Evolutionary conservation across 1,140 invertebrate genomes (phyloP).

Genomic region (Eueides isabella): DNA sequence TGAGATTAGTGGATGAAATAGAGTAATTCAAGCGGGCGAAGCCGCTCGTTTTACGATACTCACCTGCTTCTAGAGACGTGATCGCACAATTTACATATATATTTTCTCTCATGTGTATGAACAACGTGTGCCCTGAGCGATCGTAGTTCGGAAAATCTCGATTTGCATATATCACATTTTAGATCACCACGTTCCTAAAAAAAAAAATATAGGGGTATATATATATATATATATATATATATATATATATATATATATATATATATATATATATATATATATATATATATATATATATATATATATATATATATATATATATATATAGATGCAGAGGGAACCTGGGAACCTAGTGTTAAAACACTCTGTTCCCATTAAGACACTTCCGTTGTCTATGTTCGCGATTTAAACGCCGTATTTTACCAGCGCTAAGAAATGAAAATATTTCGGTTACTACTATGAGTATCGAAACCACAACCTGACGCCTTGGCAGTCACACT

Average conservation of each 20-base stretch:
- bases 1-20: too few relatives aligned
- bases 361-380: too few relatives aligned
- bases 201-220: background rate
- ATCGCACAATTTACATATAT: conserved; percentile 57
- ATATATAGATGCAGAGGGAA: background rate
- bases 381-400: too few relatives aligned
- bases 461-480: too few relatives aligned
- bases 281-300: too few relatives aligned
- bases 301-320: background rate
- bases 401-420: too few relatives aligned
- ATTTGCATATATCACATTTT: conserved; percentile 55
- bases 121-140: conserved; percentile 47
- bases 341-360: background rate
- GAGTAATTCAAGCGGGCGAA: too few relatives aligned
- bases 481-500: too few relatives aligned
- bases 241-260: background rate
- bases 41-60: too few relatives aligned
- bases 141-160: conserved; percentile 42
- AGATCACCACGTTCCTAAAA: conserved; percentile 43
- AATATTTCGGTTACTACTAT: too few relatives aligned
- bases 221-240: background rate
- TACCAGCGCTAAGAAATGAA: too few relatives aligned
- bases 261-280: background rate
- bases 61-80: conserved; percentile 52
- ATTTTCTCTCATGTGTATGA: conserved; percentile 56